These are phyloP conservation scores for Protonemura montana DNA, from an alignment of 2,888 invertebrate genomes.

Conservation along the genomic window DNA sequence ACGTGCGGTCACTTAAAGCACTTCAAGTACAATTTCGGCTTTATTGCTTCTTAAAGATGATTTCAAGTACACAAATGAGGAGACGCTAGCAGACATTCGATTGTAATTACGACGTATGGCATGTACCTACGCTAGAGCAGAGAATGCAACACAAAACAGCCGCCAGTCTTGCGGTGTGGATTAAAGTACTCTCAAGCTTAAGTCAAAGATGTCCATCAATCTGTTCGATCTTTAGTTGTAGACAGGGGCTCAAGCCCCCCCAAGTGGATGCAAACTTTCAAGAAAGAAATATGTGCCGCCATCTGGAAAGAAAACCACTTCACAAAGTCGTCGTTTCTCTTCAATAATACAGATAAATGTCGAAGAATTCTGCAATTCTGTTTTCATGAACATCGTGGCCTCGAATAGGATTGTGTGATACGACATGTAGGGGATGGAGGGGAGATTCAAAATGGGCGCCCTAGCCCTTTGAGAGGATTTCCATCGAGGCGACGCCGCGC, in stretches of 20 bases:
- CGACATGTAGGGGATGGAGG: not conserved
- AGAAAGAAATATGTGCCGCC: too few relatives aligned
- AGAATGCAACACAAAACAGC: too few relatives aligned
- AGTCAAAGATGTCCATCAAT: too few relatives aligned
- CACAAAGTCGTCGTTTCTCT: too few relatives aligned
- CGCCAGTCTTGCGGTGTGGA: too few relatives aligned
- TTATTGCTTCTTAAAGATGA: not conserved
- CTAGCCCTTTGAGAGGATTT: not conserved
- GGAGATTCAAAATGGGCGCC: constrained; percentile 8
- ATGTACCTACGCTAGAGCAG: too few relatives aligned
- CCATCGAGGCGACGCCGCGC: not conserved
- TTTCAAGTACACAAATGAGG: not conserved
- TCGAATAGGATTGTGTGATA: not conserved
- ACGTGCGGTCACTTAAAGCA: not conserved
- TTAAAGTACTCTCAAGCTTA: too few relatives aligned
- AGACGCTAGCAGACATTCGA: not conserved
- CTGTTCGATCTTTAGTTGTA: too few relatives aligned
- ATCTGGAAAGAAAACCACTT: too few relatives aligned
- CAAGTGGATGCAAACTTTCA: too few relatives aligned
- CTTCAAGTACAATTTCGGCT: not conserved
- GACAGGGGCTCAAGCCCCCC: too few relatives aligned
- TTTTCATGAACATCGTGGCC: not conserved
- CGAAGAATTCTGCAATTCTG: not conserved
- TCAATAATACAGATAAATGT: not conserved
- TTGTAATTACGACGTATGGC: too few relatives aligned